A percentile compares a stretch with the other conserved stretches of the same genome.
These are phyloP conservation scores for Agonopterix arenella DNA, from an alignment of 2,888 invertebrate genomes.

Conservation along the genomic window DNA sequence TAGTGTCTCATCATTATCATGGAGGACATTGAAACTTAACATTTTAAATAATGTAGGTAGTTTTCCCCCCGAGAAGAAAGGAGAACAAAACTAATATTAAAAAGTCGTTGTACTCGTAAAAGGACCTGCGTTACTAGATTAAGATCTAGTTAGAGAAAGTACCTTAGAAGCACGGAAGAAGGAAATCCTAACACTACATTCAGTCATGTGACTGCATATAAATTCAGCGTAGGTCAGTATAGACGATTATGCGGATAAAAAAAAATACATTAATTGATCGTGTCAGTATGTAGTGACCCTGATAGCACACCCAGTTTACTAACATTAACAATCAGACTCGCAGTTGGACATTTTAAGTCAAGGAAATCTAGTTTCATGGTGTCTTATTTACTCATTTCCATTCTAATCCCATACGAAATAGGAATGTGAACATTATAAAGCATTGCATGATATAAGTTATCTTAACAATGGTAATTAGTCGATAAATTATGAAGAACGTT, in stretches of 20 bases:
- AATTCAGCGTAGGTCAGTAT: constrained; percentile 1
- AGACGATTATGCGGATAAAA: constrained; percentile 1
- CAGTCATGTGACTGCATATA: constrained; percentile 4
- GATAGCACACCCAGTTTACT: constrained; percentile 35
- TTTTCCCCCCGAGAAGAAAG: no score
- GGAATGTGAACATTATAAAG: constrained; percentile 25
- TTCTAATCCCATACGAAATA: constrained; percentile 44
- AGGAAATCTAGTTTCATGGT: constrained; percentile 54
- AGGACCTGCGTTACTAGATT: no score
- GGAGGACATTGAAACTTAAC: no score
- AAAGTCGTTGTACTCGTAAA: no score
- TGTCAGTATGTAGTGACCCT: constrained; percentile 27
- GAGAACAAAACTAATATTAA: no score
- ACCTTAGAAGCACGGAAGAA: background rate
- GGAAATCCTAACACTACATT: constrained; percentile 3
- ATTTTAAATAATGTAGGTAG: no score
- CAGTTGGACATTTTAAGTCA: constrained; percentile 42
- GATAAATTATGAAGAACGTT: constrained; percentile 13
- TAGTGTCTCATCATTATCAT: no score
- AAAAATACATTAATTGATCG: background rate
- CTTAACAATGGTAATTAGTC: constrained; percentile 13
- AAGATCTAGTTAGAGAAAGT: no score
- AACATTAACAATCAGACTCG: constrained; percentile 46
- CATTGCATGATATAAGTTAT: constrained; percentile 28
- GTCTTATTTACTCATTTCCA: constrained; percentile 38